These are phyloP conservation scores for Ennomos erosarius DNA, from an alignment of 2,888 invertebrate genomes.

Conservation along the genomic window DNA sequence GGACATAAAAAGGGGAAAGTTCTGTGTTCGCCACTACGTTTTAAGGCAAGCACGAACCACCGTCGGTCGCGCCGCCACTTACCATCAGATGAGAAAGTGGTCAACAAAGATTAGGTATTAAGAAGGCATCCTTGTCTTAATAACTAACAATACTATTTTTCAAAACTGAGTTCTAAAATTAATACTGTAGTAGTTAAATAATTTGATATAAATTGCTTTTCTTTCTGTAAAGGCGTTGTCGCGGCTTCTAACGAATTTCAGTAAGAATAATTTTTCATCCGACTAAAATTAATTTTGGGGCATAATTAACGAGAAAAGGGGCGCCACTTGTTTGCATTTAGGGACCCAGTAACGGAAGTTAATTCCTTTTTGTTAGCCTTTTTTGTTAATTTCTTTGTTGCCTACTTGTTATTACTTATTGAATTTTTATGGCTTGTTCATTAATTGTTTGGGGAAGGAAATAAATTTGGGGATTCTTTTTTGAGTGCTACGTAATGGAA, in stretches of 20 bases:
- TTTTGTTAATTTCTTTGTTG: conserved; percentile 26
- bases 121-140: too few relatives aligned
- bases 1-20: too few relatives aligned
- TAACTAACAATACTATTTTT: too few relatives aligned
- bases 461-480: too few relatives aligned
- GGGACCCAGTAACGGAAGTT: conserved; percentile 18
- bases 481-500: too few relatives aligned
- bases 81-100: too few relatives aligned
- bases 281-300: conserved; percentile 53
- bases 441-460: conserved; percentile 8
- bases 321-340: conserved; percentile 22
- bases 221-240: conserved; percentile 17
- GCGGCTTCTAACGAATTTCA: conserved; percentile 52
- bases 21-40: too few relatives aligned
- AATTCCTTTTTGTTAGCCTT: conserved; percentile 23
- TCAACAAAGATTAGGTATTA: too few relatives aligned
- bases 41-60: too few relatives aligned
- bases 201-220: conserved; percentile 28
- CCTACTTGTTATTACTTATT: conserved; percentile 18
- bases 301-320: conserved; percentile 45
- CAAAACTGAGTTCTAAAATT: too few relatives aligned
- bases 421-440: conserved; percentile 23
- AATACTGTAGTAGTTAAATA: too few relatives aligned
- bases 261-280: conserved; percentile 53
- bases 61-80: too few relatives aligned